phyloP scores from a whole-genome alignment of 2,113 vertebrate species.

The Hirundichthys speculiger region DNA sequence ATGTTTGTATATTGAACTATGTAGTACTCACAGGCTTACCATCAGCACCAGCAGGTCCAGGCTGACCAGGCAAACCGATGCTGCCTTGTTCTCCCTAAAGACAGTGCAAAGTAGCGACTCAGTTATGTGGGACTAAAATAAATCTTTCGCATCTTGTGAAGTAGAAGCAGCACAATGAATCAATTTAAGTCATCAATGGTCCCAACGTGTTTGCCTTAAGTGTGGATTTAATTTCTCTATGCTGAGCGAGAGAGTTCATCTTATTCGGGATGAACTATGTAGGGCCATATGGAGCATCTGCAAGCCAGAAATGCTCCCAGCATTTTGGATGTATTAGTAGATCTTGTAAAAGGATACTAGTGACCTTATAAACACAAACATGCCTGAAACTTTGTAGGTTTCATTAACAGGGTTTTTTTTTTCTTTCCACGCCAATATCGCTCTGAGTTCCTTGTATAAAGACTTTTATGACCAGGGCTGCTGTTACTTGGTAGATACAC shows the following conservation, averaged over 20 bases:
- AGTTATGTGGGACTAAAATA: not conserved
- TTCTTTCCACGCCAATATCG: constrained; percentile 22
- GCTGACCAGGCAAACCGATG: constrained; percentile 84
- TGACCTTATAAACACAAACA: constrained; percentile 74
- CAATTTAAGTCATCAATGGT: constrained; percentile 12
- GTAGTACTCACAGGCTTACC: constrained; percentile 99
- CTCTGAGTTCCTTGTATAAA: constrained; percentile 28
- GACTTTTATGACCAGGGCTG: constrained; percentile 27
- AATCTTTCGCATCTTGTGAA: constrained; percentile 1
- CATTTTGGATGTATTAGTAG: constrained; percentile 57
- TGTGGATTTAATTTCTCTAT: constrained; percentile 33
- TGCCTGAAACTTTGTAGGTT: constrained; percentile 35
- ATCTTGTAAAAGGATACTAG: constrained; percentile 49
- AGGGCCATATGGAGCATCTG: constrained; percentile 54
- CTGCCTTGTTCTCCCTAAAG: constrained; percentile 88
- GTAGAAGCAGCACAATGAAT: constrained; percentile 14
- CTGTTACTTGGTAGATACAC: constrained; percentile 19
- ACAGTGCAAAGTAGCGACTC: constrained; percentile 1
- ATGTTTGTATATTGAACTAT: constrained; percentile 86
- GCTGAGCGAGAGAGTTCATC: constrained; percentile 25
- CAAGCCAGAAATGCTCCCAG: constrained; percentile 35
- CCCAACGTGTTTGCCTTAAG: constrained; percentile 17
- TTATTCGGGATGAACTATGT: constrained; percentile 34
- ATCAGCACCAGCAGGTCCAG: constrained; percentile 95
- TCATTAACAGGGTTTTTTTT: constrained; percentile 18